Evolutionary conservation across 1,140 invertebrate genomes (phyloP).

Genomic region (Galleria mellonella): DNA sequence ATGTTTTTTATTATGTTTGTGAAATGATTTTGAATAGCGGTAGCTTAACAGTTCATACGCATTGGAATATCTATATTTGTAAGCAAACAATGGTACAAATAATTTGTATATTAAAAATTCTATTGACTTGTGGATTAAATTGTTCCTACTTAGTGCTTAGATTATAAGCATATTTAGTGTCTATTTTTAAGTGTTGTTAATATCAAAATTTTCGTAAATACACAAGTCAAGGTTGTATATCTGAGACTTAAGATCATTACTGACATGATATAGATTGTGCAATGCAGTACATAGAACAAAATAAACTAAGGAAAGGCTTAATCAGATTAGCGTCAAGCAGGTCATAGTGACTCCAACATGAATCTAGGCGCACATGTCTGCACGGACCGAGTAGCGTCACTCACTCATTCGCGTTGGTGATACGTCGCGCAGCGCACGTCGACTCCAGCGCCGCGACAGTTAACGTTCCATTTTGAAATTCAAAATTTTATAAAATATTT

Average conservation of each 20-base stretch:
- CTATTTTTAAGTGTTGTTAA: no score
- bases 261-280: no score
- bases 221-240: no score
- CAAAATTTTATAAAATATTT: slow-evolving; percentile 24
- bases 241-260: neutral
- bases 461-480: slow-evolving; percentile 36
- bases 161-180: no score
- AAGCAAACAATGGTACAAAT: no score
- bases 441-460: slow-evolving; percentile 35
- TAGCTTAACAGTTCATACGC: no score
- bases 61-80: no score
- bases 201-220: no score
- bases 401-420: slow-evolving; percentile 29
- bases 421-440: slow-evolving; percentile 38
- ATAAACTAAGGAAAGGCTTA: slow-evolving; percentile 21
- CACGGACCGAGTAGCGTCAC: slow-evolving; percentile 3
- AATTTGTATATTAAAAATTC: no score
- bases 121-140: no score
- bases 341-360: slow-evolving; percentile 30
- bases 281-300: slow-evolving; percentile 5
- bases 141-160: no score
- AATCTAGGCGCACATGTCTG: slow-evolving; percentile 29
- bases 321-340: slow-evolving; percentile 50
- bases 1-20: slow-evolving; percentile 11
- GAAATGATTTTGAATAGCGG: neutral